A percentile compares a stretch with the other conserved stretches of the same genome.
Conservation (phyloP, 2,888 invertebrate genomes). For the Cylindroiulus punctatus region DNA sequence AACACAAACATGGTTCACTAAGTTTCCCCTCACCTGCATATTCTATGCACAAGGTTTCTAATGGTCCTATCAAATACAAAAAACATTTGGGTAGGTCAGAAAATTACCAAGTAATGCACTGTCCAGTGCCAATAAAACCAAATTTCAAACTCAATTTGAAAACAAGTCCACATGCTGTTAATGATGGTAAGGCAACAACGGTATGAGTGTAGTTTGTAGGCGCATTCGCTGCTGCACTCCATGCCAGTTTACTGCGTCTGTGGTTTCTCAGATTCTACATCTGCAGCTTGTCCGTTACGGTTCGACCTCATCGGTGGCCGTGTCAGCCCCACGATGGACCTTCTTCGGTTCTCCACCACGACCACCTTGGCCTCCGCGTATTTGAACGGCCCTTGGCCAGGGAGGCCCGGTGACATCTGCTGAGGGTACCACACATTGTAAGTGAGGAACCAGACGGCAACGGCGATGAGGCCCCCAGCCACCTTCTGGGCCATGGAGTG, state of each 20-base stretch:
- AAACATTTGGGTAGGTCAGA: too few relatives aligned
- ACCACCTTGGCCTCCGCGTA: slow-evolving; percentile 57
- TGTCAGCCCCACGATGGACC: slow-evolving; percentile 25
- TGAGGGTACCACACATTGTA: slow-evolving; percentile 72
- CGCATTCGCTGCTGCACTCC: background rate
- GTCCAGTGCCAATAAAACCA: background rate
- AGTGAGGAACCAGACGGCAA: slow-evolving; percentile 89
- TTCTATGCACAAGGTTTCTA: too few relatives aligned
- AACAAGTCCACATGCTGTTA: background rate
- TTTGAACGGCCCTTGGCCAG: slow-evolving; percentile 63
- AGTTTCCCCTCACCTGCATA: too few relatives aligned
- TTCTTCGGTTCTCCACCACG: background rate
- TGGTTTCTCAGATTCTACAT: background rate
- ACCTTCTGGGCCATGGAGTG: slow-evolving; percentile 97
- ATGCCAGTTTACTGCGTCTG: background rate
- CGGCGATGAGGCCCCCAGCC: slow-evolving; percentile 84
- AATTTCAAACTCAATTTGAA: background rate
- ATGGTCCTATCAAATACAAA: too few relatives aligned
- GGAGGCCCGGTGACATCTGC: slow-evolving; percentile 63
- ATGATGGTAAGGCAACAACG: background rate
- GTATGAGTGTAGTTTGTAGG: background rate
- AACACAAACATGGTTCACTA: too few relatives aligned
- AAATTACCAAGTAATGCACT: too few relatives aligned
- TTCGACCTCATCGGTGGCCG: background rate
- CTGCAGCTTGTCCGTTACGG: background rate